These are phyloP conservation scores for Phenganax stokvisi DNA, from an alignment of 92 coral and sea anemone genomes.

Conservation along the genomic window DNA sequence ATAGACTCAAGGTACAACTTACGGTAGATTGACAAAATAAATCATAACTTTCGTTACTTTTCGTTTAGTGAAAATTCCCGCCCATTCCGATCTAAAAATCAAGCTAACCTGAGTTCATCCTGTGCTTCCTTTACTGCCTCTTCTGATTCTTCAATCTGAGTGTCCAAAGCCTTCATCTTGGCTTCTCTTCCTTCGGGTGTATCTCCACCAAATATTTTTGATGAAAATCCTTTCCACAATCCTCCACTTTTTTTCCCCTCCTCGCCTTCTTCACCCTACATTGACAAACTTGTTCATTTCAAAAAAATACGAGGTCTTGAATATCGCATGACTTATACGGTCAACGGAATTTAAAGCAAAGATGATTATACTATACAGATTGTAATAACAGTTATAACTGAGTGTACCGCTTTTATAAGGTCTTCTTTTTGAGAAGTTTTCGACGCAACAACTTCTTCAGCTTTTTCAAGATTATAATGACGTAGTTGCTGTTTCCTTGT, in stretches of 20 bases:
- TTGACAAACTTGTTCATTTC: neutral
- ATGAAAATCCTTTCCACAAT: constrained; percentile 83
- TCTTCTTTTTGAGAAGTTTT: constrained; percentile 73
- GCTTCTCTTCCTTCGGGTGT: constrained; percentile 70
- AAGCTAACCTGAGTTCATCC: constrained; percentile 75
- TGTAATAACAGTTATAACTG: neutral
- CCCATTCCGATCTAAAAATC: neutral
- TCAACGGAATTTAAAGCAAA: neutral
- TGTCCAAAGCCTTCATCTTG: constrained; percentile 65
- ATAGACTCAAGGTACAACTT: too few relatives aligned
- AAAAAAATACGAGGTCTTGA: neutral
- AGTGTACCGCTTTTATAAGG: constrained; percentile 67
- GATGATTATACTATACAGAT: neutral
- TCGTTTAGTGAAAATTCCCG: neutral
- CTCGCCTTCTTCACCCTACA: constrained; percentile 67
- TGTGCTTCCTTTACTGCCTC: constrained; percentile 59
- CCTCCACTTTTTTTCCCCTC: constrained; percentile 71
- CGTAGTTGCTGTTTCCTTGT: constrained; percentile 87
- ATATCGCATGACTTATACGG: neutral
- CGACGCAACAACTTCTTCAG: constrained; percentile 67
- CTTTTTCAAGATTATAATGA: constrained; percentile 88
- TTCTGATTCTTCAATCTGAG: constrained; percentile 82
- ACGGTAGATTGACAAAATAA: too few relatives aligned
- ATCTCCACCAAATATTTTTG: constrained; percentile 95
- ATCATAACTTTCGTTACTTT: neutral